Percentiles rank a stretch among this genome's conserved stretches.
These are phyloP conservation scores for Mythimna albipuncta DNA, from an alignment of 2,888 invertebrate genomes.

Conservation along the genomic window DNA sequence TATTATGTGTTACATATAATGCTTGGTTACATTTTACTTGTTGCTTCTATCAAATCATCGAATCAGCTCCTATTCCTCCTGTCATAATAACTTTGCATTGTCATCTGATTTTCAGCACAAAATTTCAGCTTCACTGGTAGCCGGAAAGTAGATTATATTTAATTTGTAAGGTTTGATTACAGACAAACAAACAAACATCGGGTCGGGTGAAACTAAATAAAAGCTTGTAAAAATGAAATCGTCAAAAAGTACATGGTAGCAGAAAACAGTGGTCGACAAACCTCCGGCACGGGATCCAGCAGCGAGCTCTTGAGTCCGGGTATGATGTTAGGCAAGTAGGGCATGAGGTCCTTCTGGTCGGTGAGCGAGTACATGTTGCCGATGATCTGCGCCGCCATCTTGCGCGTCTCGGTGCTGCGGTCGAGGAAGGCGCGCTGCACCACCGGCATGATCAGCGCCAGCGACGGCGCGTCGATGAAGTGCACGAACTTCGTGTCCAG, in stretches of 20 bases:
- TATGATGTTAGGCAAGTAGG: constrained; percentile 98
- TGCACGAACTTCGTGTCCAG: constrained; percentile 99
- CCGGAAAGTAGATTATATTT: too few relatives aligned
- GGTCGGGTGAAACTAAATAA: too few relatives aligned
- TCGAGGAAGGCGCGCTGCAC: constrained; percentile 99
- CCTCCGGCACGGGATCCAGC: constrained; percentile 99
- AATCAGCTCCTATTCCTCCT: too few relatives aligned
- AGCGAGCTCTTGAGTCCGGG: constrained; percentile 98
- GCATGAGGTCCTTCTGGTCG: constrained; percentile 99
- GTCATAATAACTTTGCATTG: too few relatives aligned
- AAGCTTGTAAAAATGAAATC: neutral
- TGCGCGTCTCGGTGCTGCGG: constrained; percentile 98
- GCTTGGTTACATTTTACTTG: too few relatives aligned
- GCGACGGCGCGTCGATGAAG: constrained; percentile 99
- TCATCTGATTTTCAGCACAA: too few relatives aligned
- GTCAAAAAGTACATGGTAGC: neutral
- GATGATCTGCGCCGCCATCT: constrained; percentile 99
- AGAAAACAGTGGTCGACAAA: constrained; percentile 65
- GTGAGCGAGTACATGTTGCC: constrained; percentile 99
- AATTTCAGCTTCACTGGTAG: too few relatives aligned
- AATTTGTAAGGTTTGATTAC: too few relatives aligned
- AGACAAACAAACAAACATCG: too few relatives aligned
- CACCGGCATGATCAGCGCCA: constrained; percentile 99
- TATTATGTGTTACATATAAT: too few relatives aligned
- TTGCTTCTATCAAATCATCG: too few relatives aligned